Evolutionary conservation across 2,113 vertebrate species (phyloP), one percentile per base, ranked within the genome.

Genomic region (Chamaetylas fuelleborni): DNA sequence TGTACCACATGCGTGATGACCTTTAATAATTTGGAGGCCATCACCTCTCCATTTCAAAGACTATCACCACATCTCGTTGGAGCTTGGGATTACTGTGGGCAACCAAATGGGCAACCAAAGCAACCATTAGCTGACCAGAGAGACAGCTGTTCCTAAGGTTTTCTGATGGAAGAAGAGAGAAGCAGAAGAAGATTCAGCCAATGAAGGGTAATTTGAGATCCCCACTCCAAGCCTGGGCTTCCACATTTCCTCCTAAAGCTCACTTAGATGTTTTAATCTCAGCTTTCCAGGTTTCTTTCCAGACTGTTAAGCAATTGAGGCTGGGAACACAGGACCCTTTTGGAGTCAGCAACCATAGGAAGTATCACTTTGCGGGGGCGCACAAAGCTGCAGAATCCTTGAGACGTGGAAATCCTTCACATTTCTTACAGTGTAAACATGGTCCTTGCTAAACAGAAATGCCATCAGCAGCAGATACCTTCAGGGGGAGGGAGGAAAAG

Each of bases 261-360:
- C 76, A 82, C 17, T 4, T 28, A 72, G 71, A 76, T 40, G 50
- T 72, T 62, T 86, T 34, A 92, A 58, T 84, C 88, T 91, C 67
- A 89, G 31, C 64, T 95, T 96, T 88, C 76, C 94, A 94, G 95
- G 61, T 88, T 42, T 69, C 50, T 90, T 95, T 89, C 50, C 95
- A 93, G 94, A 40, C 31, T 86, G 95, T 71, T 29, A 23, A 47
- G 79, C 58, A 88, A 29, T 57, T 0, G 47, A 42, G 38, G 83
- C 5, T 94, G 96, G 95, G 96, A 94, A 93, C 92, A 84, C 94
- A 86, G 94, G 95, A 94, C 73, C 91, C 91, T 76, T 79, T 54
- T 64, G 94, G 96, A 97, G 89, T 72, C 93, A 88, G 81, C 5
- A 5, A 67, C 90, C 74, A 40, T 43, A 93, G 92, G 86, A 79